Percentiles rank a stretch among this genome's conserved stretches.
These are phyloP conservation scores for Vombatus ursinus DNA, from an alignment of 2,113 vertebrate genomes.

Conservation along the genomic window DNA sequence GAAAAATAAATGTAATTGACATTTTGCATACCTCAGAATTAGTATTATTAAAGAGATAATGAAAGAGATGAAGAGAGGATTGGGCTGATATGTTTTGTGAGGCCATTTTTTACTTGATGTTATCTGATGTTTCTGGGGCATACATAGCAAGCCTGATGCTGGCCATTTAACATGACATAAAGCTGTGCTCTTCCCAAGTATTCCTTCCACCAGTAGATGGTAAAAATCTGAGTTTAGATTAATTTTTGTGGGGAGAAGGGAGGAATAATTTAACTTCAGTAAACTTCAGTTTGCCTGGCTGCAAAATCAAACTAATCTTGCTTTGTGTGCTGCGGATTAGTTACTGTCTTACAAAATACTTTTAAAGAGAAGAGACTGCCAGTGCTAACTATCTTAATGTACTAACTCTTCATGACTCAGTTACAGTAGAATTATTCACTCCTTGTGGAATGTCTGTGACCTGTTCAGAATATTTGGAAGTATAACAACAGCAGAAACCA, in stretches of 20 bases:
- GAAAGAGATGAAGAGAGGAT: background rate
- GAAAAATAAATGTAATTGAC: background rate
- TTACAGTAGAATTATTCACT: conserved; percentile 45
- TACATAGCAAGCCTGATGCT: background rate
- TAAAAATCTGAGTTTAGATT: background rate
- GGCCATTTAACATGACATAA: background rate
- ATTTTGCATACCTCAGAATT: background rate
- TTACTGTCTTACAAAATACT: conserved; percentile 32
- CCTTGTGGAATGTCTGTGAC: conserved; percentile 61
- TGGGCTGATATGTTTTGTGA: background rate
- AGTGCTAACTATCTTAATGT: conserved; percentile 47
- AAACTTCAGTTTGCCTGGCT: conserved; percentile 18
- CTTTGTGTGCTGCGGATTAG: conserved; percentile 34
- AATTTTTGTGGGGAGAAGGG: background rate
- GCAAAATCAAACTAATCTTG: conserved; percentile 45
- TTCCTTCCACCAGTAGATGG: background rate
- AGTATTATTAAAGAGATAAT: background rate
- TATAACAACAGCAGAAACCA: conserved; percentile 21
- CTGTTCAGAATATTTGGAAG: conserved; percentile 49
- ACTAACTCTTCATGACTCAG: conserved; percentile 41
- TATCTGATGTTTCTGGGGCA: background rate
- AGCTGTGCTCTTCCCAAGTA: too few species aligned
- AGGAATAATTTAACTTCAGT: background rate
- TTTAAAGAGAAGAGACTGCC: conserved; percentile 30
- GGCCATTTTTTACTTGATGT: background rate